Conservation (phyloP, 2,888 invertebrate species). For the Nemotelus pantherinus region DNA sequence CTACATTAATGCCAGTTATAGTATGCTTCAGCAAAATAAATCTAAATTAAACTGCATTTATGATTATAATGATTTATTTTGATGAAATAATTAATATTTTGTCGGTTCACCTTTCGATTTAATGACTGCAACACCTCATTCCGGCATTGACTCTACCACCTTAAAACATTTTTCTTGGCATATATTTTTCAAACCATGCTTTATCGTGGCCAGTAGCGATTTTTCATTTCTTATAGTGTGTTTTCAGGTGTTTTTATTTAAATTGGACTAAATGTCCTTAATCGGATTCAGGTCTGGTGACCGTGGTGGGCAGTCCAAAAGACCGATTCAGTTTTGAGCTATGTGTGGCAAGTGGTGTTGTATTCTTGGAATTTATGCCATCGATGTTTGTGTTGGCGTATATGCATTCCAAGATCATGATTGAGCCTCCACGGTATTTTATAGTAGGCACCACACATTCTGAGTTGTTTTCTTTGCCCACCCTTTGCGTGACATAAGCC, state of each 20-base stretch:
- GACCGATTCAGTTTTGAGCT: not conserved
- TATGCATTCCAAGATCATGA: too few relatives aligned
- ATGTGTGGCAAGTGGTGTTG: not conserved
- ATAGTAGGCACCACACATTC: too few relatives aligned
- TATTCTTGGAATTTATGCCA: not conserved
- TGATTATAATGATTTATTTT: too few relatives aligned
- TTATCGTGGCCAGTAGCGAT: not conserved
- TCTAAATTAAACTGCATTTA: too few relatives aligned
- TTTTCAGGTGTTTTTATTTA: not conserved
- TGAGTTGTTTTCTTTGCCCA: too few relatives aligned
- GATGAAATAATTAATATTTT: not conserved
- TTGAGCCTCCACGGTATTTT: too few relatives aligned
- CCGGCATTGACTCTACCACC: not conserved
- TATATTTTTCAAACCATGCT: not conserved
- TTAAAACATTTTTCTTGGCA: not conserved
- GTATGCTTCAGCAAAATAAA: too few relatives aligned
- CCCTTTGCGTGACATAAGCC: too few relatives aligned
- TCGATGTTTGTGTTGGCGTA: not conserved
- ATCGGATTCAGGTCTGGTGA: not conserved
- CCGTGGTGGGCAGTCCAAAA: conserved; percentile 2
- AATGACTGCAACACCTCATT: not conserved
- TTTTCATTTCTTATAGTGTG: not conserved
- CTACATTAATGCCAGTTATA: not conserved
- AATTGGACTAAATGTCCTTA: not conserved
- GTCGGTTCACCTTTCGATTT: conserved; percentile 8